Percentiles rank a stretch among this genome's conserved stretches.
These are phyloP conservation scores for Hippocampus abdominalis DNA, from an alignment of 2,113 vertebrate species.

Conservation along the genomic window DNA sequence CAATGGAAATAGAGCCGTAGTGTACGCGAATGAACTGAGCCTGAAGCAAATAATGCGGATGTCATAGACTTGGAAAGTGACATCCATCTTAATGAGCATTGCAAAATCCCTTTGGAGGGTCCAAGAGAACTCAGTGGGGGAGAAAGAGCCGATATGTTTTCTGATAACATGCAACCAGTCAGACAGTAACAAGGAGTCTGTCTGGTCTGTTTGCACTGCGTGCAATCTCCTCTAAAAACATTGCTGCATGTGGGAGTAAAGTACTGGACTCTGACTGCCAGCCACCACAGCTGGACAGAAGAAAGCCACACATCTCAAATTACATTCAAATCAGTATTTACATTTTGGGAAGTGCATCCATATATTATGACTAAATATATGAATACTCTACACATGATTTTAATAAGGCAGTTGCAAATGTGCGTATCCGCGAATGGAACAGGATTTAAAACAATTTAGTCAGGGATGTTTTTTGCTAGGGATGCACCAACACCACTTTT, in stretches of 20 bases:
- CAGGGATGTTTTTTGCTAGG: conserved; percentile 19
- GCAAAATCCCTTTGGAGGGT: conserved; percentile 2
- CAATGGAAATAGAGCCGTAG: no score
- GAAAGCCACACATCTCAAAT: conserved; percentile 58
- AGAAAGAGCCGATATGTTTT: background rate
- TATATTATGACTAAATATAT: conserved; percentile 57
- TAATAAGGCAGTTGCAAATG: conserved; percentile 31
- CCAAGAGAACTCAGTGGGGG: background rate
- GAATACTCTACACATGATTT: conserved; percentile 54
- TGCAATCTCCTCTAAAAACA: conserved; percentile 69
- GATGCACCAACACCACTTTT: no score
- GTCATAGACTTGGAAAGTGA: conserved; percentile 6
- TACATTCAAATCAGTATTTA: conserved; percentile 69
- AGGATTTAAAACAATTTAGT: conserved; percentile 46
- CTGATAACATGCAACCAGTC: conserved; percentile 35
- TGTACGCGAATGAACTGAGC: no score
- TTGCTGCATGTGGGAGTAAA: conserved; percentile 65
- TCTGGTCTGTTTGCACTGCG: conserved; percentile 37
- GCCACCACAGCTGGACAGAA: conserved; percentile 56
- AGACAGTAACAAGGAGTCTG: conserved; percentile 53
- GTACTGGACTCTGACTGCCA: conserved; percentile 59
- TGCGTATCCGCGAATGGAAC: background rate
- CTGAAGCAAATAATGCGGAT: no score
- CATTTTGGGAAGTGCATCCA: conserved; percentile 60
- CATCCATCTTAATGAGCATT: conserved; percentile 3